Base-by-base conservation (phyloP, 2,888 invertebrate genomes). In the Strigamia crassipes region DNA sequence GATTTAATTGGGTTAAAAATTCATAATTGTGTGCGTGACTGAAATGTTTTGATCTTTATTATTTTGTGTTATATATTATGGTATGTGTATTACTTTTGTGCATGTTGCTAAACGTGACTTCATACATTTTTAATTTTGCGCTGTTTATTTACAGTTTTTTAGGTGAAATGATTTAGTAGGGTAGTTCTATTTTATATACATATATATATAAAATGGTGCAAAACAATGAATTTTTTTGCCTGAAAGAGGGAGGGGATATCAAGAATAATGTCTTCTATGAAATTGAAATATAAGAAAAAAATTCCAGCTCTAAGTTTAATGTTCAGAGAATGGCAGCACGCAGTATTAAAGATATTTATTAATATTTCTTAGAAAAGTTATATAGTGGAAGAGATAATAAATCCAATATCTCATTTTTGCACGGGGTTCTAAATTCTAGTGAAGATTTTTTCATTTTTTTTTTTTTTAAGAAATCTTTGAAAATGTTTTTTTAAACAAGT, bases 261-360 rank as follows among this genome's bases (percentile, higher is more conserved):
- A 56, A 18, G 18, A 56, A 56, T 56, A 56, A 56, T 56, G 56
- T 56, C 56, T 56, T 3, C n/a, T 56, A 18, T 18, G 56, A 56
- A 56, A 56, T 56, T 56, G 56, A 56, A 56, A 56, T 56, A 18
- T 15, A 56, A 18, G 56, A 56, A 18, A 56, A 56, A 56, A 56
- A 56, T n/a, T 56, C 56, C 38, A n/a, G 56, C 56, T 56, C 1
- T n/a, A 56, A 56, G 56, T 56, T 56, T 56, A 56, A 56, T 56
- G 56, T 56, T 56, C 56, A 18, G 2, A 6, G 18, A 56, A 56
- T 18, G 56, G 18, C 56, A 18, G n/a, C 56, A 56, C 56, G 8
- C 46, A 46, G 15, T 2, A 15, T 18, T 56, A 9, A 56, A 56
- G 1, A n/a, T 46, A 46, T 56, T 56, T 56, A 18, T 18, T 18